Conservation (phyloP, 2,797 vertebrate genomes). For the Mormyrus proboscirostris region DNA sequence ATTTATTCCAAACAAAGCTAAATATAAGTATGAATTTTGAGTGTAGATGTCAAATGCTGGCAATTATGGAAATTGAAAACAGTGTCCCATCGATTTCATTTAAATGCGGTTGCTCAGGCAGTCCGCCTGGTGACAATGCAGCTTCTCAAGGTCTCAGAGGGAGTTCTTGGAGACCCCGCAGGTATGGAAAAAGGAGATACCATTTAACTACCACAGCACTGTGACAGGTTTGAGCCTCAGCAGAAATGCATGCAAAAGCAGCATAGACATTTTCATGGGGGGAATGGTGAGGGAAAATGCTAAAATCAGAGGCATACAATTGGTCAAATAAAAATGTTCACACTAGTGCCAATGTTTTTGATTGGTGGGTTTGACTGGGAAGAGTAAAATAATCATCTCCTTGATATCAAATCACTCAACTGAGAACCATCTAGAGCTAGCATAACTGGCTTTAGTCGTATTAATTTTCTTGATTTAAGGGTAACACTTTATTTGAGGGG, state of each 20-base stretch:
- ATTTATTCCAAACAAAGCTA: neutral
- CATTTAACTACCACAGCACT: neutral
- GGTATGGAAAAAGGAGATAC: slow-evolving; percentile 3
- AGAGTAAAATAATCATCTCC: neutral
- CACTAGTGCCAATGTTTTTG: neutral
- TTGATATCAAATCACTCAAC: neutral
- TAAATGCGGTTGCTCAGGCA: neutral
- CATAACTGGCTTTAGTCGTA: neutral
- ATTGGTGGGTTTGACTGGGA: neutral
- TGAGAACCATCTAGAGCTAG: neutral
- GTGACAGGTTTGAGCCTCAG: slow-evolving; percentile 1
- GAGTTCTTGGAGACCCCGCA: neutral
- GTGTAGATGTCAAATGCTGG: neutral
- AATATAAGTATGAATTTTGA: neutral
- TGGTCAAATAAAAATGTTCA: neutral
- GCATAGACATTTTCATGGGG: neutral
- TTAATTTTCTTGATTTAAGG: neutral
- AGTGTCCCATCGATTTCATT: neutral
- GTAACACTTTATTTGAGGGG: neutral
- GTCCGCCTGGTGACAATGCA: neutral
- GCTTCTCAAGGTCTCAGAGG: neutral
- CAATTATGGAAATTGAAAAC: slow-evolving; percentile 2
- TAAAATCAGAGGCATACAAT: neutral
- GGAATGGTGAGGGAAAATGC: too few relatives aligned
- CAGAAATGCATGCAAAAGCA: slow-evolving; percentile 1